Conservation (phyloP, 2,113 vertebrate species). For the Oryzias celebensis region DNA sequence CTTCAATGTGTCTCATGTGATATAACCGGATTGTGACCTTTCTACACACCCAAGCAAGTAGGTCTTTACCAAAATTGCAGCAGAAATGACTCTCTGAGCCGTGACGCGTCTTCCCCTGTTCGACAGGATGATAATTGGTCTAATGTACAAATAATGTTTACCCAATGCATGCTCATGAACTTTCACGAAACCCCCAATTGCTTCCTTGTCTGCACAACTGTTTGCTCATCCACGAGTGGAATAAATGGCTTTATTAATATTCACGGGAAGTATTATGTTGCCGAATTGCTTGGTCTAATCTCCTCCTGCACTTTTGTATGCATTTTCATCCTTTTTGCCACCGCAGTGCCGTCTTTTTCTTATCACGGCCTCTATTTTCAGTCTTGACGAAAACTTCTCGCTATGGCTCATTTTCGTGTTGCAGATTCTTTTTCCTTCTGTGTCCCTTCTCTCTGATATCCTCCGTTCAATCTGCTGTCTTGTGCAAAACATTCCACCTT, state of each 20-base stretch:
- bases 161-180: neutral
- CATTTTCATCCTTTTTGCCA: constrained; percentile 2
- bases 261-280: constrained; percentile 9
- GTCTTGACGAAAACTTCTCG: neutral
- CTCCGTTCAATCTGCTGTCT: constrained; percentile 8
- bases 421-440: neutral
- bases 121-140: constrained; percentile 1
- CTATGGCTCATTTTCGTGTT: constrained; percentile 15
- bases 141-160: constrained; percentile 6
- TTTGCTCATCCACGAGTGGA: constrained; percentile 10
- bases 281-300: constrained; percentile 18
- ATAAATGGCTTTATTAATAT: constrained; percentile 29
- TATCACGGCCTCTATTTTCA: constrained; percentile 3
- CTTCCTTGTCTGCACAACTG: neutral
- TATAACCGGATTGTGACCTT: constrained; percentile 60
- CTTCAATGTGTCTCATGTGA: constrained; percentile 24
- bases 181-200: neutral
- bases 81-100: neutral
- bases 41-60: constrained; percentile 38
- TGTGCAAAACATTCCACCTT: constrained; percentile 4
- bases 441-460: constrained; percentile 26
- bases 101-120: constrained; percentile 5
- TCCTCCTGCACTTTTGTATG: neutral
- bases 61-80: constrained; percentile 35
- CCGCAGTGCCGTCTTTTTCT: constrained; percentile 13